Conservation (phyloP, 2,113 vertebrate species). For the Ailurus styani region DNA sequence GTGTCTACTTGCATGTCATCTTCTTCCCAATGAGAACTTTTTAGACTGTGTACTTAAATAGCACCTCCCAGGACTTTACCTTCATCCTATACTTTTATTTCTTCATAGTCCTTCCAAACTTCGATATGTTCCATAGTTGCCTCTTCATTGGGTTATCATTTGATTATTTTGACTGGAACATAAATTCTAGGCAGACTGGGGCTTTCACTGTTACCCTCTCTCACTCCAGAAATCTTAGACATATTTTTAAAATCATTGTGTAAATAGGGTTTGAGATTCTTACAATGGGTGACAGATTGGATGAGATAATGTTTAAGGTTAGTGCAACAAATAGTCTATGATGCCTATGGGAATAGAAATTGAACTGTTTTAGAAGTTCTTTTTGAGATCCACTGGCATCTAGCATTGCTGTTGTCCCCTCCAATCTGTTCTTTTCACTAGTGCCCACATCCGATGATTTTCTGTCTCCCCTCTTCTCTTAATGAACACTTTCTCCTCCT, state of each 20-base stretch:
- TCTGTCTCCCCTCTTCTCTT: neutral
- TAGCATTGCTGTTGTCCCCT: neutral
- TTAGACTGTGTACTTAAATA: neutral
- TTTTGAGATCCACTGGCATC: neutral
- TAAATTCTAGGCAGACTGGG: neutral
- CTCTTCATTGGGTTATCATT: neutral
- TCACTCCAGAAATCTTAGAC: neutral
- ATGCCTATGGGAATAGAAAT: neutral
- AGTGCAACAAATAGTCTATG: neutral
- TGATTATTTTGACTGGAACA: neutral
- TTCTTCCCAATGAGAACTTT: neutral
- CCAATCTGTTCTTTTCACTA: neutral
- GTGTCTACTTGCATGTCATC: neutral
- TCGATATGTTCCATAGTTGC: neutral
- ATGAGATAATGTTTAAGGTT: neutral
- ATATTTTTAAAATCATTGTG: neutral
- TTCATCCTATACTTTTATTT: neutral
- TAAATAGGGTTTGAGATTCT: neutral
- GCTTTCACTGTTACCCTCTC: neutral
- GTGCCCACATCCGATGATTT: neutral
- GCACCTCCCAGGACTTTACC: neutral
- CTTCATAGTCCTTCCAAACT: neutral
- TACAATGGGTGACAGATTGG: neutral
- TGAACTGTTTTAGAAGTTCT: neutral
- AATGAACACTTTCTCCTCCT: neutral